Evolutionary conservation across 2,113 vertebrate genomes (phyloP).

Genomic region (Psilopogon haemacephalus): DNA sequence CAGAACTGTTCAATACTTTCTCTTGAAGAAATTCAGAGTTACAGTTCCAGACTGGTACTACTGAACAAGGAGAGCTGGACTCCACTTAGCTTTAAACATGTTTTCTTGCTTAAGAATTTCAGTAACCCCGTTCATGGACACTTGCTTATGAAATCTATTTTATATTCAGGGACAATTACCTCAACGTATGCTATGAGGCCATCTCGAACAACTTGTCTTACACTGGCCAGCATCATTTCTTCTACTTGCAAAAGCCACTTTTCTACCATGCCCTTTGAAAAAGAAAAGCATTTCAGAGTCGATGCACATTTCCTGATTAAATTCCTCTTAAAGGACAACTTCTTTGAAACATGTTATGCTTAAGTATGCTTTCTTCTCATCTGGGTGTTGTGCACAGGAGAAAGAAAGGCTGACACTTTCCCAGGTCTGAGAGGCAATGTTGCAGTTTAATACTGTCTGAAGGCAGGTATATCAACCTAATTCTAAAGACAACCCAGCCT

Average conservation of each 20-base stretch:
- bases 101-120: neutral
- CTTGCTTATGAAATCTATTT: neutral
- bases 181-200: slow-evolving; percentile 80
- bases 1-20: neutral
- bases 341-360: neutral
- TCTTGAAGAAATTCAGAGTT: neutral
- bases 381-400: neutral
- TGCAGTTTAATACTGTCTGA: neutral
- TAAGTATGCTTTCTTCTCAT: neutral
- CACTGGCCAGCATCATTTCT: slow-evolving; percentile 83
- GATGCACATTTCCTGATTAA: neutral
- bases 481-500: neutral
- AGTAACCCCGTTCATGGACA: neutral
- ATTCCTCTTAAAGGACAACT: neutral
- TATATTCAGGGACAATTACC: slow-evolving; percentile 68
- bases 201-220: slow-evolving; percentile 79
- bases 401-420: neutral
- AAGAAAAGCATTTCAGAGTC: neutral
- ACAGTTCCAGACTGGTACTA: neutral
- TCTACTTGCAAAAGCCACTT: slow-evolving; percentile 94
- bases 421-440: neutral
- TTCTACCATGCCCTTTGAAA: slow-evolving; percentile 89
- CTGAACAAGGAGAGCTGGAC: neutral
- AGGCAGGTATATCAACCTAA: neutral
- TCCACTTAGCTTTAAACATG: neutral